Evolutionary conservation across 2,797 vertebrate species (phyloP).

Genomic region (Sarcophilus harrisii): DNA sequence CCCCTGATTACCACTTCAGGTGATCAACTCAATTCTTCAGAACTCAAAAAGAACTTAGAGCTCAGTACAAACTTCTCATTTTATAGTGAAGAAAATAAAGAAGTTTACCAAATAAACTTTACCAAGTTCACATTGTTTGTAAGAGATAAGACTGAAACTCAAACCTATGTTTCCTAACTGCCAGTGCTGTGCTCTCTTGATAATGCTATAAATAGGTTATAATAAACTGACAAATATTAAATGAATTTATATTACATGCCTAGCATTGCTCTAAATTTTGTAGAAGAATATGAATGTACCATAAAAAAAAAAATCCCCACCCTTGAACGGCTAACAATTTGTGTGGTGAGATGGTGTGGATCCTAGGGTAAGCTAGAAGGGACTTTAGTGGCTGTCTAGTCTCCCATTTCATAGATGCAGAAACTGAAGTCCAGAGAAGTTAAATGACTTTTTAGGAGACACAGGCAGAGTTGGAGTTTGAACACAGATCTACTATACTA

Average conservation of each 20-base stretch:
- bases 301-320: not conserved
- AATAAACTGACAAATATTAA: not conserved
- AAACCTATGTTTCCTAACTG: not conserved
- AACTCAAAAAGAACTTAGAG: not conserved
- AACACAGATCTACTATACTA: not conserved
- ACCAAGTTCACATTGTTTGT: not conserved
- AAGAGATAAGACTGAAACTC: not conserved
- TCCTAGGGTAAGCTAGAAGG: not conserved
- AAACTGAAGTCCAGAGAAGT: constrained; percentile 1
- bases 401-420: constrained; percentile 26
- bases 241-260: not conserved
- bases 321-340: not conserved
- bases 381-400: not conserved
- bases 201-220: not conserved
- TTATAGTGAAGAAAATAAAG: not conserved
- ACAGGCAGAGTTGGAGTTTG: not conserved
- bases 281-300: not conserved
- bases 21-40: not conserved
- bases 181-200: not conserved
- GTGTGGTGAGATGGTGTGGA: not conserved
- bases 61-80: not conserved
- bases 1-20: not conserved
- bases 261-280: not conserved
- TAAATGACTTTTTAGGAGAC: constrained; percentile 16
- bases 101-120: not conserved